Evolutionary conservation across 2,113 vertebrate species (phyloP).

Genomic region (Malurus alboscapulatus): DNA sequence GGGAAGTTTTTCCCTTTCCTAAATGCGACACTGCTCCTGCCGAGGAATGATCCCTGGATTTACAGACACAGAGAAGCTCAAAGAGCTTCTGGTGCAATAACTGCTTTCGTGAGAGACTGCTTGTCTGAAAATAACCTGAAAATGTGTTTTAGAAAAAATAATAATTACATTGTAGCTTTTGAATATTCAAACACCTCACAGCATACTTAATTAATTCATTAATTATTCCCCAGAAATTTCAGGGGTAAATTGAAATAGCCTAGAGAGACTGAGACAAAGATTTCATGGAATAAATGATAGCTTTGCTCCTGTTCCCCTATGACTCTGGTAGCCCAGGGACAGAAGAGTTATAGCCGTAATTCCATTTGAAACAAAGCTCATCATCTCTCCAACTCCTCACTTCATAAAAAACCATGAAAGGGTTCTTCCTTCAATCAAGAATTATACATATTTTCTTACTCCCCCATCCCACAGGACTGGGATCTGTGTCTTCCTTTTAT

Average conservation of each 20-base stretch:
- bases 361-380: conserved; percentile 42
- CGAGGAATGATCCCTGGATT: neutral
- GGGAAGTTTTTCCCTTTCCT: neutral
- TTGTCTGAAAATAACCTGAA: conserved; percentile 57
- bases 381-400: conserved; percentile 17
- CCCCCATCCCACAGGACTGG: neutral
- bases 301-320: conserved; percentile 51
- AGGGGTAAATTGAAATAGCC: conserved; percentile 64
- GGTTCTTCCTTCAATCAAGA: conserved; percentile 21
- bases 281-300: conserved; percentile 53
- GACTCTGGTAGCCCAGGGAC: conserved; percentile 52
- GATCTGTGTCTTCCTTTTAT: neutral
- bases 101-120: conserved; percentile 29
- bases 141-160: conserved; percentile 64
- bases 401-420: conserved; percentile 35
- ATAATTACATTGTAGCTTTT: conserved; percentile 65
- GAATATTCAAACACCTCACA: conserved; percentile 69
- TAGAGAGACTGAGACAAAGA: conserved; percentile 63
- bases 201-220: conserved; percentile 70
- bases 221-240: conserved; percentile 71
- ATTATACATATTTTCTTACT: conserved; percentile 29
- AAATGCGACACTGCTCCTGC: neutral
- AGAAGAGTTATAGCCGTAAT: conserved; percentile 48
- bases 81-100: neutral
- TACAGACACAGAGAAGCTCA: neutral